Conservation (phyloP, 2,888 invertebrate species). For the Cryptophagus acutangulus region DNA sequence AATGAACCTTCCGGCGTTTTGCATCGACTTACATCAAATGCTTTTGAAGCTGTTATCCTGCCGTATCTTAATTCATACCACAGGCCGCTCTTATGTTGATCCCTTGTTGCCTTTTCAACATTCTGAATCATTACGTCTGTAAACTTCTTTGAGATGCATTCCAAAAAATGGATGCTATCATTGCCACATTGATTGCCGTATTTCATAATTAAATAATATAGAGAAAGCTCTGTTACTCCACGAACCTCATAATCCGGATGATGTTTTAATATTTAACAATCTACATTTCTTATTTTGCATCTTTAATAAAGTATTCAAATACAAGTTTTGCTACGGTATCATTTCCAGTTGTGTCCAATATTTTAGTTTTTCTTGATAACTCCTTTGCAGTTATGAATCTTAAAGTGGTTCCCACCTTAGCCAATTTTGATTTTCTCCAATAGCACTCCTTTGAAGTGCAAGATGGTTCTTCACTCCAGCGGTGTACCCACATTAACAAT, state of each 20-base stretch:
- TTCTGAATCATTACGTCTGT: slow-evolving; percentile 13
- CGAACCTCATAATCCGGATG: slow-evolving; percentile 12
- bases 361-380: slow-evolving; percentile 13
- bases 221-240: slow-evolving; percentile 8
- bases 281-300: slow-evolving; percentile 20
- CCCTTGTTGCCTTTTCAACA: slow-evolving; percentile 19
- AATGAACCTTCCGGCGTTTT: slow-evolving; percentile 19
- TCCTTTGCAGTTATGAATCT: slow-evolving; percentile 13
- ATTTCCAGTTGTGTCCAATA: not conserved
- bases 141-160: slow-evolving; percentile 9
- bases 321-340: too few relatives aligned
- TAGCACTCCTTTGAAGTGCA: slow-evolving; percentile 14
- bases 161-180: not conserved
- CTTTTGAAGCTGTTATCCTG: slow-evolving; percentile 33
- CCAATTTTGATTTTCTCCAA: slow-evolving; percentile 14
- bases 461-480: slow-evolving; percentile 15
- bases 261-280: slow-evolving; percentile 23
- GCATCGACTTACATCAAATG: slow-evolving; percentile 34
- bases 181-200: not conserved
- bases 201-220: slow-evolving; percentile 14
- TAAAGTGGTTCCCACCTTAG: slow-evolving; percentile 13
- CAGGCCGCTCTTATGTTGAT: slow-evolving; percentile 16
- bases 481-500: slow-evolving; percentile 20
- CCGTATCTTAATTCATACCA: slow-evolving; percentile 37
- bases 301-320: slow-evolving; percentile 15